phyloP scores from a whole-genome alignment of 37 sponge, comb jelly and placozoan genomes.

The Ephydatia muelleri region DNA sequence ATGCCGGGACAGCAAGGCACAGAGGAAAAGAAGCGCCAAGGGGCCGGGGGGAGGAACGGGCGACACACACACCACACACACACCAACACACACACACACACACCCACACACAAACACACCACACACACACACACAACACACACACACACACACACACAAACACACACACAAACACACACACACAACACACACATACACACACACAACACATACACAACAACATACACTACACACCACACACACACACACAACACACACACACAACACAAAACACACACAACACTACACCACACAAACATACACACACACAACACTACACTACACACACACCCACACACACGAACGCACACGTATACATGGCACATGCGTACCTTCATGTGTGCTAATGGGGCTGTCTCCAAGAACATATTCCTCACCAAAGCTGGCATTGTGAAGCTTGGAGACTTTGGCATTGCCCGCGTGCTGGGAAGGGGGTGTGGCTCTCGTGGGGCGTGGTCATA shows the following conservation, averaged over 20 bases:
- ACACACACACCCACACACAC: background rate
- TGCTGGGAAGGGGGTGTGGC: conserved; percentile 62
- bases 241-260: too few species aligned
- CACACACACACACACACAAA: background rate
- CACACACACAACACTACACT: too few species aligned
- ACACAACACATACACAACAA: too few species aligned
- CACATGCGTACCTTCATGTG: background rate
- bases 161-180: background rate
- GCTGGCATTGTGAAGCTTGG: conserved; percentile 87
- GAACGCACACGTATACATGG: background rate
- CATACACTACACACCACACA: too few species aligned
- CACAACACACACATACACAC: too few species aligned
- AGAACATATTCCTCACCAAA: conserved; percentile 94
- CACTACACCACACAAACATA: background rate
- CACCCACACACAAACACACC: too few species aligned
- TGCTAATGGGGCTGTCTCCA: background rate
- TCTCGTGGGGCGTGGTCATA: background rate
- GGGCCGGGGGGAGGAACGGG: too few species aligned
- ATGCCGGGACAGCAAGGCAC: conserved; percentile 94
- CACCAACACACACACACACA: background rate
- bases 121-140: too few species aligned
- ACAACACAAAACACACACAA: too few species aligned
- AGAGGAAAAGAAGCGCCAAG: conserved; percentile 38
- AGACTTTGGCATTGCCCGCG: conserved; percentile 95
- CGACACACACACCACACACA: too few species aligned